These are phyloP conservation scores for Nomada ferruginata DNA, from an alignment of 2,888 invertebrate species.

Conservation along the genomic window DNA sequence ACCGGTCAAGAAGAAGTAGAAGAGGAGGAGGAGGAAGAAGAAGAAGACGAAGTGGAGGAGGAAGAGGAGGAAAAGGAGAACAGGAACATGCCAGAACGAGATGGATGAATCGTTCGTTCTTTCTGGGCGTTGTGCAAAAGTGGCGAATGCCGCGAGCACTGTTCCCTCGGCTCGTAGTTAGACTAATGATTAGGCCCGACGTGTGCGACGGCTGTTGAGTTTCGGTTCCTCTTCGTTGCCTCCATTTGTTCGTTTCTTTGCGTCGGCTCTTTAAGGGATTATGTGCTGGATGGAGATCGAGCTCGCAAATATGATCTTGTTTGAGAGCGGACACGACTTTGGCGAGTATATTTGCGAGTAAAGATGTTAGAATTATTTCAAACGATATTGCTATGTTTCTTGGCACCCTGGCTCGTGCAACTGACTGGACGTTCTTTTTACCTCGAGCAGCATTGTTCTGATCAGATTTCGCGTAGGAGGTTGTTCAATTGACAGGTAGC, in stretches of 20 bases:
- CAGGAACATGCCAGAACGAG: constrained; percentile 42
- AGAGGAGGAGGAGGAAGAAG: constrained; percentile 6
- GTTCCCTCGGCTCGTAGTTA: constrained; percentile 45
- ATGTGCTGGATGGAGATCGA: no score
- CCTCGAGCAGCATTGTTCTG: no score
- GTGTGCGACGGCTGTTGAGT: constrained; percentile 50
- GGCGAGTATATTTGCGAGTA: no score
- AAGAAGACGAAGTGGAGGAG: constrained; percentile 20
- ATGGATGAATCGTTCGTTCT: constrained; percentile 54
- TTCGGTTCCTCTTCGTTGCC: constrained; percentile 14
- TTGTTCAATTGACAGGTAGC: no score
- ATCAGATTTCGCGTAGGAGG: no score
- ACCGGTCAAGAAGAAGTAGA: constrained; percentile 20
- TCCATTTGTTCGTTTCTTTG: constrained; percentile 4
- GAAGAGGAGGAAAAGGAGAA: not conserved
- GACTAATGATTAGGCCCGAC: constrained; percentile 57
- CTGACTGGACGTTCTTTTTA: no score
- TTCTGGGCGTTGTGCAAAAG: constrained; percentile 54
- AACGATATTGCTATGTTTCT: no score
- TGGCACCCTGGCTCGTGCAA: no score
- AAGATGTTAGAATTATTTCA: no score
- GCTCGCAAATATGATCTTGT: no score
- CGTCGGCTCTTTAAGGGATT: constrained; percentile 14
- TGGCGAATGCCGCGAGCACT: constrained; percentile 56
- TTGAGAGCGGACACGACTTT: no score